Evolutionary conservation across 2,888 invertebrate species (phyloP), one percentile per base, ranked within the genome.

Genomic region (Syrphus vitripennis): DNA sequence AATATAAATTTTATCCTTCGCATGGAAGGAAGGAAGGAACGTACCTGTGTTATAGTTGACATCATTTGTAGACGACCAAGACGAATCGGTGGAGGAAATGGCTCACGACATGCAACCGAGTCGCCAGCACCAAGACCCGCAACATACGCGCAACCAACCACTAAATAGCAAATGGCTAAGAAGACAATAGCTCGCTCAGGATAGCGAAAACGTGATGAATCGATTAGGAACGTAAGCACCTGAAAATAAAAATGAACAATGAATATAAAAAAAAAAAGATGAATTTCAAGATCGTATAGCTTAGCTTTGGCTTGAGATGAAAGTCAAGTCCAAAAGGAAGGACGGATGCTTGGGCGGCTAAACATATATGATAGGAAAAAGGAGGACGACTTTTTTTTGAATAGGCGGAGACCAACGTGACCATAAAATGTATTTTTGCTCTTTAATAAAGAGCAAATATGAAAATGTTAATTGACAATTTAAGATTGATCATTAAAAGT

Each of bases 101-200:
- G 97, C 80, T 96, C 96, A 89, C 96, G 95, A 91, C 98, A 98
- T 77, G 97, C 94, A 55, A 97, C 95, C 76, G 94, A 95, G 90
- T 98, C 97, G 63, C 96, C 96, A 84, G 97, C 95, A 88, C 96
- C 94, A 93, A 97, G 96, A 6, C 97, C 97, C 88, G 96, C 96
- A 21, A 97, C 96, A 93, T 99, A 99, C 57, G 97, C 97, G 87
- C 97, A 93, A 19, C 98, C 97, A 53, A 99, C 97, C 95, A 98
- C 97, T 89, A 98, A 94, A 92, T 99, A 99, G 92, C 99, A 99
- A 5, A 98, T 96, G 19, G 99, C 98, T 78, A 99, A 93, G 92
- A 98, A 99, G 90, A 99, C 98, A 83, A 99, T 98, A 2, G 99
- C 98, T 88, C 99, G 94, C 93, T 99, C 99, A 12, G 99, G 99